These are phyloP conservation scores for Philopotamus ludificatus DNA, from an alignment of 1,140 invertebrate genomes.

Conservation along the genomic window DNA sequence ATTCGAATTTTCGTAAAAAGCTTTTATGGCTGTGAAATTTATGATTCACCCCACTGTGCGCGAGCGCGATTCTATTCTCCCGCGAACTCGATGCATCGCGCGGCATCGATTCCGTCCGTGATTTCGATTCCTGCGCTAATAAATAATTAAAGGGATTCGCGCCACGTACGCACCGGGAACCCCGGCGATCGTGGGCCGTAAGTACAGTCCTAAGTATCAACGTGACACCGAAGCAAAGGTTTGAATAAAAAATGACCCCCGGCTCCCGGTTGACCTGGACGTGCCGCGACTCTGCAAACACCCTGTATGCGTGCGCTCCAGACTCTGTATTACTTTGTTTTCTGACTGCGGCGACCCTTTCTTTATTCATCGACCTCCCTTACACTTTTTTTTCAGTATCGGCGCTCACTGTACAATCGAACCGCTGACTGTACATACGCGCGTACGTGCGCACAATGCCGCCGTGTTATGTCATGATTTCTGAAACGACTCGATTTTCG, in stretches of 20 bases:
- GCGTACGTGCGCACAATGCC: too few relatives aligned
- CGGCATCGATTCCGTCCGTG: conserved; percentile 1
- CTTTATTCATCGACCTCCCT: background rate
- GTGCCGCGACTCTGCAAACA: conserved; percentile 20
- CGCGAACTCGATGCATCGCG: background rate
- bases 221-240: conserved; percentile 9
- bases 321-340: background rate
- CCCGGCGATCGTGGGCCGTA: background rate
- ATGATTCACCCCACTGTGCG: background rate
- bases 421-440: too few relatives aligned
- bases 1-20: background rate
- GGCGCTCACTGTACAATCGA: too few relatives aligned
- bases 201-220: conserved; percentile 10
- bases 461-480: background rate
- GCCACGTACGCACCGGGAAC: background rate
- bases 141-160: background rate
- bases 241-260: conserved; percentile 22
- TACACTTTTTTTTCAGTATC: background rate
- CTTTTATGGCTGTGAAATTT: background rate
- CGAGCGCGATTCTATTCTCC: background rate
- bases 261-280: conserved; percentile 17
- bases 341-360: background rate
- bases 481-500: background rate
- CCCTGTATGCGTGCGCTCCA: background rate
- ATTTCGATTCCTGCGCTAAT: conserved; percentile 5